Conservation (phyloP, 2,888 invertebrate genomes). For the Drosophila bunnanda region DNA sequence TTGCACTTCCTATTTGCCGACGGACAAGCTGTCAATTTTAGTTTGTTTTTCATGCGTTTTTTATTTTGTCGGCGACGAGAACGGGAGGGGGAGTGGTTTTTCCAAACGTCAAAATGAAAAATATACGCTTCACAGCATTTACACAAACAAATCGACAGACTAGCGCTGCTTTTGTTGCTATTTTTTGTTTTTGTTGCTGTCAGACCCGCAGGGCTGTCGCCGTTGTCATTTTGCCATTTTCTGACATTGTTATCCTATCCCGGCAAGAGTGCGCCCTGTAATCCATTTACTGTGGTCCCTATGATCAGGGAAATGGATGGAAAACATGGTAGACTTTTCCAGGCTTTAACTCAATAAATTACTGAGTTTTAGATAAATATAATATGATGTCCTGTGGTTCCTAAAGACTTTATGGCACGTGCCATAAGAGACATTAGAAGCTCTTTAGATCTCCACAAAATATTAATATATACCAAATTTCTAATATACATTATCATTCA, state of each 20-base stretch:
- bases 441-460: not conserved
- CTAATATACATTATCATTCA: not conserved
- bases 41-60: slow-evolving; percentile 56
- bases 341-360: not conserved
- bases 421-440: not conserved
- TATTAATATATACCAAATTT: not conserved
- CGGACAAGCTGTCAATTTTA: slow-evolving; percentile 76
- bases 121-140: slow-evolving; percentile 74
- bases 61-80: slow-evolving; percentile 18
- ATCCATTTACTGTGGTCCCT: slow-evolving; percentile 1
- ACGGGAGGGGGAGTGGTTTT: slow-evolving; percentile 7
- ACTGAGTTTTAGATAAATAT: not conserved
- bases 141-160: slow-evolving; percentile 71
- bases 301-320: not conserved
- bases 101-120: slow-evolving; percentile 72
- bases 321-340: not conserved
- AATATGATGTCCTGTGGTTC: too few species aligned
- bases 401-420: not conserved
- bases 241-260: slow-evolving; percentile 72
- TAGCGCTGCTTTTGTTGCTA: slow-evolving; percentile 42
- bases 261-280: slow-evolving; percentile 50
- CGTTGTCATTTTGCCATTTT: slow-evolving; percentile 70
- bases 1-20: slow-evolving; percentile 55
- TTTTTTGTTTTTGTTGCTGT: slow-evolving; percentile 39
- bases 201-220: slow-evolving; percentile 72